Percentiles rank a stretch among this genome's conserved stretches.
Evolutionary conservation across 2,113 vertebrate genomes (phyloP).

Genomic region (Chascanopsetta lugubris): DNA sequence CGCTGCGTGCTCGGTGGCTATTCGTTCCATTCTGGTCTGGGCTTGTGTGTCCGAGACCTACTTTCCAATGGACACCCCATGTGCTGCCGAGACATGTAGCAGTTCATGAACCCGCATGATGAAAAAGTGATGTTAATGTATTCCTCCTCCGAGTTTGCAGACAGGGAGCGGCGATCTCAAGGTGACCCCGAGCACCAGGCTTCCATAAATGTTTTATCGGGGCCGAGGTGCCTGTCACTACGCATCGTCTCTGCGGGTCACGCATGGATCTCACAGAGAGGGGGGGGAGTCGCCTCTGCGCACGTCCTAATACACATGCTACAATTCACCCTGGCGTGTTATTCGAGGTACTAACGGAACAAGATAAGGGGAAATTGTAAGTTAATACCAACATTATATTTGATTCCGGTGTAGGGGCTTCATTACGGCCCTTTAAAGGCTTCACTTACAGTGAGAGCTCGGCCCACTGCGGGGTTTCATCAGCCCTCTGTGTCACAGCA

Average conservation of each 20-base stretch:
- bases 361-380: neutral
- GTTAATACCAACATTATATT: no score
- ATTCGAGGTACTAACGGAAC: neutral
- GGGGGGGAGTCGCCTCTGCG: conserved; percentile 5
- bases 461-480: conserved; percentile 46
- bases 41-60: neutral
- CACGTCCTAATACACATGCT: conserved; percentile 4
- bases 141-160: conserved; percentile 28
- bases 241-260: conserved; percentile 30
- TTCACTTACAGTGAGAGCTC: conserved; percentile 34
- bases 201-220: conserved; percentile 69
- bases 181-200: conserved; percentile 56
- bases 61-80: neutral
- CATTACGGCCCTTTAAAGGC: conserved; percentile 47
- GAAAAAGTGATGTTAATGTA: conserved; percentile 62
- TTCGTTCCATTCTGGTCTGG: neutral
- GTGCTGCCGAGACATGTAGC: neutral
- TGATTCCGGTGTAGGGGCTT: conserved; percentile 33
- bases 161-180: conserved; percentile 46
- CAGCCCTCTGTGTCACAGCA: conserved; percentile 38
- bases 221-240: conserved; percentile 45
- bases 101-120: conserved; percentile 38
- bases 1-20: no score
- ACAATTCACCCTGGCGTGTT: conserved; percentile 17
- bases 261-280: conserved; percentile 20